Conservation (phyloP, 2,888 invertebrate genomes). For the Perizoma flavofasciatum region DNA sequence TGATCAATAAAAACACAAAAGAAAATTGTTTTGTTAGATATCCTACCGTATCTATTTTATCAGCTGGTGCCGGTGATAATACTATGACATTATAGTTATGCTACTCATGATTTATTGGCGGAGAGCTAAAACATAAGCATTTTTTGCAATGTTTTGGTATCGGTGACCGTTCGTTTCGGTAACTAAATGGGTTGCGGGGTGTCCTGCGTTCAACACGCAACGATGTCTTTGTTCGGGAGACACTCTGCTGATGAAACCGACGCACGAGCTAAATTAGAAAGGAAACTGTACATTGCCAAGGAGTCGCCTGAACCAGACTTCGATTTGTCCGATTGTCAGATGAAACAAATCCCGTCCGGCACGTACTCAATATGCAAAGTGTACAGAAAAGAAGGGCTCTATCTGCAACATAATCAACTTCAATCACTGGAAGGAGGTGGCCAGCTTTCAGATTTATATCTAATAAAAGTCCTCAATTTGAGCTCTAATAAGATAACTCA, state of each 20-base stretch:
- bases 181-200: slow-evolving; percentile 69
- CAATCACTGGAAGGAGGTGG: slow-evolving; percentile 88
- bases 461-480: slow-evolving; percentile 87
- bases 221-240: slow-evolving; percentile 75
- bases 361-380: slow-evolving; percentile 92
- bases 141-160: no score
- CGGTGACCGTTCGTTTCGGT: background rate
- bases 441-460: slow-evolving; percentile 86
- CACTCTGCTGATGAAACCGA: slow-evolving; percentile 55
- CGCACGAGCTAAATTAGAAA: slow-evolving; percentile 62
- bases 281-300: slow-evolving; percentile 78
- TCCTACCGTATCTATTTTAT: no score
- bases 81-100: no score
- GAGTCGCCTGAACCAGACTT: slow-evolving; percentile 93
- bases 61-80: no score
- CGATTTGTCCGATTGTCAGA: slow-evolving; percentile 91
- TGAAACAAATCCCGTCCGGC: slow-evolving; percentile 89
- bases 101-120: no score
- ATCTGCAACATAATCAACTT: slow-evolving; percentile 87
- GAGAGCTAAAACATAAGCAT: no score
- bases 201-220: slow-evolving; percentile 67
- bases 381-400: slow-evolving; percentile 89
- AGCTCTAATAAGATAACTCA: slow-evolving; percentile 86
- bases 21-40: no score
- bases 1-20: no score